A percentile compares a stretch with the other conserved stretches of the same genome.
Evolutionary conservation across 2,113 vertebrate species (phyloP).

Genomic region (Megaceryle torquata): DNA sequence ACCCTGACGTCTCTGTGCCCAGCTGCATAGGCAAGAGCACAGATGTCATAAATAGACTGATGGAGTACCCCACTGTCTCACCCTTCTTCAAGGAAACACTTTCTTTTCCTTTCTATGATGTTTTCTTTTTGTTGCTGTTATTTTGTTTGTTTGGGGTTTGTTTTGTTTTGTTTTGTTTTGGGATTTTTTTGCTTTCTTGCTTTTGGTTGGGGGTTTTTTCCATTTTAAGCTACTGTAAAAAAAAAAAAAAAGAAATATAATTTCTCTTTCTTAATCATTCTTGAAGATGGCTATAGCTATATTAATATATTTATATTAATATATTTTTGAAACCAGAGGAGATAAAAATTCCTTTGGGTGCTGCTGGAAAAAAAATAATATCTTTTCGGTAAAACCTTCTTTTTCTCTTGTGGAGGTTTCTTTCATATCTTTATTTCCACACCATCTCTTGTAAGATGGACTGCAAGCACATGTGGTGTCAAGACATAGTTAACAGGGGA

Average conservation of each 20-base stretch:
- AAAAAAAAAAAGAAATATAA: not conserved
- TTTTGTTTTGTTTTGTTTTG: no score
- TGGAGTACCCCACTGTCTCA: not conserved
- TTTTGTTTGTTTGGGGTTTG: not conserved
- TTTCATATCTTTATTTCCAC: not conserved
- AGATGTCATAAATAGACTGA: not conserved
- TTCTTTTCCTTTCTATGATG: not conserved
- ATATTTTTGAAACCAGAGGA: not conserved
- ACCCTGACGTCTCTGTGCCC: not conserved
- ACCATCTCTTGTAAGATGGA: not conserved
- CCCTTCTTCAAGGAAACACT: not conserved
- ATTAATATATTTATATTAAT: not conserved
- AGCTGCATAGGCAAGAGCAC: not conserved
- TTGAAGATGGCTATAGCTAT: not conserved
- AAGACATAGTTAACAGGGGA: not conserved
- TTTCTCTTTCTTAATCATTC: not conserved
- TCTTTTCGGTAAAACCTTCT: not conserved
- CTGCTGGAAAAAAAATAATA: not conserved
- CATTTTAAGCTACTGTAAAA: not conserved
- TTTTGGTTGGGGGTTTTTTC: no score
- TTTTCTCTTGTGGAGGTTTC: not conserved
- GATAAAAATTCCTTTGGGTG: not conserved
- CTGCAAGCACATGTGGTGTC: not conserved
- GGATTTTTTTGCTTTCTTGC: no score
- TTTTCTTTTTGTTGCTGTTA: not conserved